phyloP scores from a whole-genome alignment of 2,797 vertebrate species.

The Sebastes wilsoni region DNA sequence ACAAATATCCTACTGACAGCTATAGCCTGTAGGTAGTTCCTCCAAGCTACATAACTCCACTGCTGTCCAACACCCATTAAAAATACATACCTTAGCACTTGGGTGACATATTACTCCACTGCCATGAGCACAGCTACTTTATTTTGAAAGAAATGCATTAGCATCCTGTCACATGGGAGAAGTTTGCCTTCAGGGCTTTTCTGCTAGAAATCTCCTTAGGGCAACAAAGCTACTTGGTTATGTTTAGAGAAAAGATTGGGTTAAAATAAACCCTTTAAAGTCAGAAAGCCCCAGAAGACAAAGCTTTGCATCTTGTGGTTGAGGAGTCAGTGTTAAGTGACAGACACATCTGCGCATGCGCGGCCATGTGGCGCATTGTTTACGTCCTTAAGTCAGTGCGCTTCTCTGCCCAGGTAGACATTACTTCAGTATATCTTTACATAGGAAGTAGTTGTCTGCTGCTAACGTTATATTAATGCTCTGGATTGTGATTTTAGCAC shows the following conservation, averaged over 20 bases:
- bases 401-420: no score
- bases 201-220: not conserved
- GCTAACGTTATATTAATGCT: not conserved
- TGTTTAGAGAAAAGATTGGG: not conserved
- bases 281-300: accelerated
- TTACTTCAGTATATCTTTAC: not conserved
- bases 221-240: not conserved
- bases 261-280: not conserved
- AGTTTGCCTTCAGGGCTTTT: not conserved
- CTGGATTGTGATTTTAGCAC: no score
- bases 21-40: not conserved
- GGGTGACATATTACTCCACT: not conserved
- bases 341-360: not conserved
- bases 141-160: not conserved
- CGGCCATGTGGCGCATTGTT: not conserved
- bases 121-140: not conserved
- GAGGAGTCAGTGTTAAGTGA: no score
- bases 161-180: not conserved
- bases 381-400: not conserved
- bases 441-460: not conserved
- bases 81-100: not conserved
- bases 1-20: not conserved
- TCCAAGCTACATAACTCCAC: not conserved
- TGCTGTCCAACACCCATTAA: not conserved
- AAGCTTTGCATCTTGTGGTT: not conserved